Evolutionary conservation across 1,140 invertebrate genomes (phyloP).

Genomic region (Drosophila setifemur): DNA sequence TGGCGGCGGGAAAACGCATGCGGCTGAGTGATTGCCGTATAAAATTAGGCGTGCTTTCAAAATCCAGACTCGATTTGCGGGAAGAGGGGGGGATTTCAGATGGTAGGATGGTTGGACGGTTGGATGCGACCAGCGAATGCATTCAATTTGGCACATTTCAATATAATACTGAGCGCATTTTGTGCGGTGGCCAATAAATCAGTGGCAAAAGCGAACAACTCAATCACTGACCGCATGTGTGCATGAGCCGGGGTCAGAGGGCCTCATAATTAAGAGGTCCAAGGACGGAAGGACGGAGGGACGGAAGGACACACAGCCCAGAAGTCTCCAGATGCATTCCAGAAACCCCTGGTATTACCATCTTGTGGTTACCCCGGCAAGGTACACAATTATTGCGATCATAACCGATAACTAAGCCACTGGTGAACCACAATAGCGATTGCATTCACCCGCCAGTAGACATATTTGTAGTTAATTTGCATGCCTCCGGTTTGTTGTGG

Average conservation of each 20-base stretch:
- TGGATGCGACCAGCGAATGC: not conserved
- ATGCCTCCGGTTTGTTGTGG: slow-evolving; percentile 30
- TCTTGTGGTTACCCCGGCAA: slow-evolving; percentile 10
- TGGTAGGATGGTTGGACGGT: too few species aligned
- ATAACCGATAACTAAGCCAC: not conserved
- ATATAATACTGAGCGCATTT: slow-evolving; percentile 46
- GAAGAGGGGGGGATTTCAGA: not conserved
- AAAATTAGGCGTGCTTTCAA: slow-evolving; percentile 60
- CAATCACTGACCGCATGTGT: slow-evolving; percentile 33
- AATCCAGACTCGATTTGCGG: slow-evolving; percentile 6
- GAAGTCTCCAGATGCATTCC: slow-evolving; percentile 3
- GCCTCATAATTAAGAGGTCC: too few species aligned
- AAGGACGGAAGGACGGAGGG: too few species aligned
- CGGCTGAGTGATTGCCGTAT: slow-evolving; percentile 55
- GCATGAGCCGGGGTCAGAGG: not conserved
- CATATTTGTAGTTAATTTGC: slow-evolving; percentile 45
- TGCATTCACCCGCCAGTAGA: not conserved
- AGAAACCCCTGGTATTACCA: too few species aligned
- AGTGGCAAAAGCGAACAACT: slow-evolving; percentile 40
- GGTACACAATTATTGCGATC: slow-evolving; percentile 21
- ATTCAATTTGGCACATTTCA: slow-evolving; percentile 52
- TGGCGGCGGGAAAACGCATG: slow-evolving; percentile 22
- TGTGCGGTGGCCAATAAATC: slow-evolving; percentile 59
- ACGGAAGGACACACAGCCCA: not conserved
- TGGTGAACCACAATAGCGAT: slow-evolving; percentile 1